These are phyloP conservation scores for Muscicapa striata DNA, from an alignment of 2,797 vertebrate species.

Conservation along the genomic window DNA sequence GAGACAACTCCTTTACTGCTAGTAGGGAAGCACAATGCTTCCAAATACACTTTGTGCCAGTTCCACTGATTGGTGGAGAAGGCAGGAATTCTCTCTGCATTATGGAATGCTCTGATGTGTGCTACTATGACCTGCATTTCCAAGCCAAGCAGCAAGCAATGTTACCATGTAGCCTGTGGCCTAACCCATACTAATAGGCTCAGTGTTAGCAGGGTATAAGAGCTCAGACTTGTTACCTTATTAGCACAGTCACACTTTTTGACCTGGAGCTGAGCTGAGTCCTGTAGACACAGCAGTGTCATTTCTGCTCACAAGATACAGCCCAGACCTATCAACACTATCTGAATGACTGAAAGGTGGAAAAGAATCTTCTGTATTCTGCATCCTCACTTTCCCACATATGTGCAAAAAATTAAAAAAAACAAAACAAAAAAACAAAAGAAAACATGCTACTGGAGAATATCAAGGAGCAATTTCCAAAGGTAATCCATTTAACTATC, in stretches of 20 bases:
- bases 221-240: background rate
- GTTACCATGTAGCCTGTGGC: background rate
- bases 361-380: background rate
- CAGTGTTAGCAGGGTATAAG: background rate
- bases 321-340: background rate
- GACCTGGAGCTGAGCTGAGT: background rate
- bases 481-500: background rate
- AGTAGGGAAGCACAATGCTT: background rate
- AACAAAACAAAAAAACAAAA: background rate
- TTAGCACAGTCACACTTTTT: background rate
- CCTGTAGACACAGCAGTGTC: background rate
- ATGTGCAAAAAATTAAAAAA: background rate
- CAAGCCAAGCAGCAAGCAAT: background rate
- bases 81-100: background rate
- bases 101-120: background rate
- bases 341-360: background rate
- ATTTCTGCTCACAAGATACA: background rate
- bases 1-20: background rate
- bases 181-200: background rate
- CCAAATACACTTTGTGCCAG: background rate
- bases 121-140: background rate
- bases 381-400: background rate
- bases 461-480: background rate
- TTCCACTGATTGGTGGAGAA: background rate
- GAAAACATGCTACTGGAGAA: background rate